Conservation (phyloP, 2,888 invertebrate genomes). For the Clitarchus hookeri region DNA sequence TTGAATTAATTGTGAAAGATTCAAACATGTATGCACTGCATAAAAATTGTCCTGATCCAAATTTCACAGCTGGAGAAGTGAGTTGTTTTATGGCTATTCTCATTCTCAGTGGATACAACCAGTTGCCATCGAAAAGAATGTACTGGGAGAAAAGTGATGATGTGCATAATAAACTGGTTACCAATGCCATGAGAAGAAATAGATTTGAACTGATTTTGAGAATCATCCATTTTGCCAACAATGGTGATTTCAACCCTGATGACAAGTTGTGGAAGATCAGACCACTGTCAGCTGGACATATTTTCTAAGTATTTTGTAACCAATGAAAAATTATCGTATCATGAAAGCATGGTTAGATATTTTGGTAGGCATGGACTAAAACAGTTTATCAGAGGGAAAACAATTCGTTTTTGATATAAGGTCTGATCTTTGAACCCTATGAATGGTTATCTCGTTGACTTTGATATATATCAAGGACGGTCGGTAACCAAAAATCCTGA, state of each 20-base stretch:
- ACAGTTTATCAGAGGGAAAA: constrained; percentile 5
- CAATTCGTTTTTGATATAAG: not conserved
- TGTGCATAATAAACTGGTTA: not conserved
- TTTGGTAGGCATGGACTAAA: not conserved
- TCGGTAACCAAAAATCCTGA: too few species aligned
- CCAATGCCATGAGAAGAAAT: not conserved
- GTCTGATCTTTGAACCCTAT: not conserved
- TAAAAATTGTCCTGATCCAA: not conserved
- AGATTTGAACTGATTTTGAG: not conserved
- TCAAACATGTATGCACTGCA: not conserved
- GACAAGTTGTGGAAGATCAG: too few species aligned
- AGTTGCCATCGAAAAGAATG: too few species aligned
- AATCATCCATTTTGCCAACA: too few species aligned
- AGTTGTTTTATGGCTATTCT: not conserved
- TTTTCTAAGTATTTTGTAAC: not conserved
- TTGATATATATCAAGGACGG: too few species aligned
- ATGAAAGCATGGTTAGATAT: not conserved
- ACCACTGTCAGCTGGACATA: not conserved
- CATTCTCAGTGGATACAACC: not conserved
- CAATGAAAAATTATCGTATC: not conserved
- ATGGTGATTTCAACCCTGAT: too few species aligned
- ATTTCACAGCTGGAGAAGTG: not conserved
- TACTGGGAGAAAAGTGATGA: not conserved
- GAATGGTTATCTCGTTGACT: not conserved
- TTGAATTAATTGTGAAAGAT: not conserved